Conservation (phyloP, 2,113 vertebrate genomes). For the Nettapus auritus region DNA sequence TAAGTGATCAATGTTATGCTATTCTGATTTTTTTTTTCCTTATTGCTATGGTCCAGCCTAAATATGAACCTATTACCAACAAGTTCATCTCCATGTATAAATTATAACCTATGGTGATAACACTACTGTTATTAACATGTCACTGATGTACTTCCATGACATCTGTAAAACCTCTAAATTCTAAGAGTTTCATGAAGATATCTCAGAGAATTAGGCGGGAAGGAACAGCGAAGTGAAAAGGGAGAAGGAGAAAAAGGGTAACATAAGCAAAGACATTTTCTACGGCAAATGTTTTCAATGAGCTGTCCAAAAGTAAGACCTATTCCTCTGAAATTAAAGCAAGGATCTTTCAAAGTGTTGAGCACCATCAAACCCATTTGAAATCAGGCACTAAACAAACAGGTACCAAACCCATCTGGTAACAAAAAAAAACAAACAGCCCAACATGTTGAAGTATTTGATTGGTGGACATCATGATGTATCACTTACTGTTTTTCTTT, state of each 20-base stretch:
- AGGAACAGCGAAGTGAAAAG: background rate
- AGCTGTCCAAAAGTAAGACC: background rate
- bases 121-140: background rate
- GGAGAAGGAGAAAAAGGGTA: background rate
- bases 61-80: background rate
- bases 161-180: background rate
- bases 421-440: background rate
- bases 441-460: background rate
- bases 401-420: background rate
- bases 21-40: background rate
- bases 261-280: background rate
- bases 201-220: background rate
- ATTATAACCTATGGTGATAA: background rate
- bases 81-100: background rate
- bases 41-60: background rate
- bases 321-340: background rate
- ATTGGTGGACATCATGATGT: background rate
- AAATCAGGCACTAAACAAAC: background rate
- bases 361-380: background rate
- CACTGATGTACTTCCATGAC: background rate
- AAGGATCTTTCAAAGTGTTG: background rate
- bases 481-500: constrained; percentile 99
- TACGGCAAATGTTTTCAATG: background rate
- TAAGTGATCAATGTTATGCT: background rate
- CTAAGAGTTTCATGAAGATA: background rate